Evolutionary conservation across 2,113 vertebrate species (phyloP), one percentile per base, ranked within the genome.

Genomic region (Myanophis thanlyinensis): DNA sequence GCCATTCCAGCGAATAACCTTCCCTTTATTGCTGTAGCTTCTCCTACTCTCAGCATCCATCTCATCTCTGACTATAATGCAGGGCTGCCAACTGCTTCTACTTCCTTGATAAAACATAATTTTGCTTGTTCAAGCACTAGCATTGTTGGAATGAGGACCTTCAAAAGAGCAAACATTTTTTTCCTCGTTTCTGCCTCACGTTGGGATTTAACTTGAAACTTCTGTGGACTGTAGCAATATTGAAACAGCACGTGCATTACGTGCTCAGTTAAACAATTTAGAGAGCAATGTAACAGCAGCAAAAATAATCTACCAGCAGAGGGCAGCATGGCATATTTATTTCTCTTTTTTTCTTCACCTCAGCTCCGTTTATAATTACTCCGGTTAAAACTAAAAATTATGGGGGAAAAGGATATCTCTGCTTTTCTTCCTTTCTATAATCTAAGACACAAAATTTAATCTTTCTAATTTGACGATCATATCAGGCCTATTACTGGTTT

Each of bases 261-360:
- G 6, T 80, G 73, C 73, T 80, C 18, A 1, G 73, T 80, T 80
- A 53, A 44, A 54, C n/a, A 53, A 27, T 25, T 12, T 80, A 90
- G 47, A 51, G 7, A 51, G 85, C 48, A 89, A 48, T 53, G 5
- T 23, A 88, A 44, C 18, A 53, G 62, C 87, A 73, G 59, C 73
- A 67, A 84, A 47, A 87, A 84, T 52, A 46, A 94, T 84, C 92
- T 22, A 90, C 95, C 97, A 95, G 95, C 11, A 95, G 97, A 91
- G 95, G 94, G 1, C 95, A 95, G 94, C 91, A 90, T 90, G 87
- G 93, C 54, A 93, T 0, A 5, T 0, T 12, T 0, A 20, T 92
- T 88, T 0, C 0, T 0, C 30, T 27, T 1, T 1, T 52, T 1
- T 47, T 67, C 20, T 12, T 7, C 73, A 22, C 35, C 22, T 35